Base-by-base conservation (phyloP, 2,888 invertebrate species). In the Amiota mariae region DNA sequence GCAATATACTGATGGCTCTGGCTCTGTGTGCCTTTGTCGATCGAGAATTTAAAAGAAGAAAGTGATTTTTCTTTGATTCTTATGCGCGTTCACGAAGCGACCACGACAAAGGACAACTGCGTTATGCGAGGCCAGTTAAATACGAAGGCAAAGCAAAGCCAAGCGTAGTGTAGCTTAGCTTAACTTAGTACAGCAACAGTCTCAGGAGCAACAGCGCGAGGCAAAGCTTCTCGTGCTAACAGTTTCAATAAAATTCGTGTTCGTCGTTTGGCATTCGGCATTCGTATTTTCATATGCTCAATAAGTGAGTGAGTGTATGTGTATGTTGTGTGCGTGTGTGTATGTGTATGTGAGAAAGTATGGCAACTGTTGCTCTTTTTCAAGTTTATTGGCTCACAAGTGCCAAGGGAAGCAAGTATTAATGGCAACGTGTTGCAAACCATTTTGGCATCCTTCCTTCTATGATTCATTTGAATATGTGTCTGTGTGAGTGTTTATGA, bases 311-410 rank as follows among this genome's bases (percentile, higher is more conserved):
- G 49, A 49, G 13, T 73, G 49, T 54, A 36, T 74, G 68, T 15
- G 64, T 49, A 13, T 59, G 75, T 24, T 56, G 72, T 61, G 73
- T 73, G 71, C 76, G 73, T 72, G 57, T 56, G 72, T 61, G 73
- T 73, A 68, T 76, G 73, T 72, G 57, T 74, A 64, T 73, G 67
- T 63, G 49, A 54, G 71, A 59, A 75, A 76, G 77, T 79, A 80
- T 80, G 81, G 85, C 87, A 87, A 87, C 87, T 87, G 87, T 87
- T 87, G 87, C 87, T 87, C 87, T 84, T 86, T 87, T 82, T 82
- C 82, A 82, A 87, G 86, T 87, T 86, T 84, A 85, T 82, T 85
- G 85, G 83, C 85, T 87, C 85, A 79, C 81, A 82, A 83, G 85
- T 83, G 85, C 81, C 84, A 84, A 82, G 81, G 84, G 81, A 82